phyloP scores from a whole-genome alignment of 2,797 vertebrate species.

The Geotrypetes seraphini region DNA sequence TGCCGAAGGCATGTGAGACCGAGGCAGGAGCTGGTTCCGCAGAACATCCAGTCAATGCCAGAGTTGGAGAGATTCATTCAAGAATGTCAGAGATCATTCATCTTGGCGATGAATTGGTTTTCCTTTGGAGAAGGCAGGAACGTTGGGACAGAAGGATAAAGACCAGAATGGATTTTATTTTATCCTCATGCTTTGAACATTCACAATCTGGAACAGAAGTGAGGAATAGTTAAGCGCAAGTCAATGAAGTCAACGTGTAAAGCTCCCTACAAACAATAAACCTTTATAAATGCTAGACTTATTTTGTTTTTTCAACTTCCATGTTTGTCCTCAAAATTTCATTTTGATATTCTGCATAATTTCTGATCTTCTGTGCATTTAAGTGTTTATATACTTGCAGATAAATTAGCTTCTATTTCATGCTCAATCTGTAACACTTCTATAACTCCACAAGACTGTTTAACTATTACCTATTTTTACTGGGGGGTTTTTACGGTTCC shows the following conservation, averaged over 20 bases:
- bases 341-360: no score
- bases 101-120: background rate
- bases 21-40: slow-evolving; percentile 15
- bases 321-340: slow-evolving; percentile 16
- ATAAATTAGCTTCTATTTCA: no score
- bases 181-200: slow-evolving; percentile 19
- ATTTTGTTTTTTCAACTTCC: no score
- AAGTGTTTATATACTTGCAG: no score
- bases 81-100: no score
- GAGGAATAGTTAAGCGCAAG: background rate
- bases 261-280: slow-evolving; percentile 30
- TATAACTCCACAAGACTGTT: no score
- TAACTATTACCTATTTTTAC: no score
- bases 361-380: no score
- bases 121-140: background rate
- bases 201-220: background rate
- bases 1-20: slow-evolving; percentile 5
- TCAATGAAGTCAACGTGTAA: slow-evolving; percentile 16
- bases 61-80: no score
- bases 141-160: slow-evolving; percentile 1
- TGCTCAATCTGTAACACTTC: no score
- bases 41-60: no score
- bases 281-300: slow-evolving; percentile 37
- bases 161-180: background rate
- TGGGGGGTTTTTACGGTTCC: no score